A percentile compares a stretch with the other conserved stretches of the same genome.
phyloP scores from a whole-genome alignment of 2,113 vertebrate species.

The Ceuthmochares aereus region DNA sequence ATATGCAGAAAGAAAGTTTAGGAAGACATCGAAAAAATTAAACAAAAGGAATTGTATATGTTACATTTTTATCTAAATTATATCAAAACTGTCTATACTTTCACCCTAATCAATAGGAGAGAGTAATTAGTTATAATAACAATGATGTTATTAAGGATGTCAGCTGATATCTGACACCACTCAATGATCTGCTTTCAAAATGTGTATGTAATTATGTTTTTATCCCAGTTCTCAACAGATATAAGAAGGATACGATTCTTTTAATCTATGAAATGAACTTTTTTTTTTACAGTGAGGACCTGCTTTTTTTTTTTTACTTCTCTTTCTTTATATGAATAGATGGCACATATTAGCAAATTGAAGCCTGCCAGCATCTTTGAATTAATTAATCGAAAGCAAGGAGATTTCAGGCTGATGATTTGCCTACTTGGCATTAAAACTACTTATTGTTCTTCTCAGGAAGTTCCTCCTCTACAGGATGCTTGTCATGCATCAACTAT shows the following conservation, averaged over 20 bases:
- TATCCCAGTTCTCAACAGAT: not conserved
- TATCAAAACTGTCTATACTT: not conserved
- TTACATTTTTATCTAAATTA: not conserved
- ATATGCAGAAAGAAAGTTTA: not conserved
- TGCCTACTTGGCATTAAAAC: conserved; percentile 22
- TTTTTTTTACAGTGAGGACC: not conserved
- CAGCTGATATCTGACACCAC: not conserved
- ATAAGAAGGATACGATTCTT: not conserved
- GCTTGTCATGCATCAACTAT: not conserved
- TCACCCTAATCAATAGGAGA: not conserved
- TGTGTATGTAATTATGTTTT: not conserved
- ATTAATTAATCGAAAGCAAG: not conserved
- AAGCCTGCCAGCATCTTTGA: not conserved
- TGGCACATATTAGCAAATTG: not conserved
- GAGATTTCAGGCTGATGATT: not conserved
- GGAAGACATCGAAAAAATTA: not conserved
- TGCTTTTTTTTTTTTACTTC: not conserved
- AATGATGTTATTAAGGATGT: not conserved
- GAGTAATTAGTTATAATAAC: not conserved
- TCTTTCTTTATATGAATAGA: not conserved
- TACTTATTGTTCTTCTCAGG: conserved; percentile 60
- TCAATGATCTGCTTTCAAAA: not conserved
- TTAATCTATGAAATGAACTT: not conserved
- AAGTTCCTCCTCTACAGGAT: conserved; percentile 11
- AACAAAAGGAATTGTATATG: not conserved